Percentiles rank a stretch among this genome's conserved stretches.
Conservation (phyloP, 2,113 vertebrate species). For the Forbesichthys agassizii region DNA sequence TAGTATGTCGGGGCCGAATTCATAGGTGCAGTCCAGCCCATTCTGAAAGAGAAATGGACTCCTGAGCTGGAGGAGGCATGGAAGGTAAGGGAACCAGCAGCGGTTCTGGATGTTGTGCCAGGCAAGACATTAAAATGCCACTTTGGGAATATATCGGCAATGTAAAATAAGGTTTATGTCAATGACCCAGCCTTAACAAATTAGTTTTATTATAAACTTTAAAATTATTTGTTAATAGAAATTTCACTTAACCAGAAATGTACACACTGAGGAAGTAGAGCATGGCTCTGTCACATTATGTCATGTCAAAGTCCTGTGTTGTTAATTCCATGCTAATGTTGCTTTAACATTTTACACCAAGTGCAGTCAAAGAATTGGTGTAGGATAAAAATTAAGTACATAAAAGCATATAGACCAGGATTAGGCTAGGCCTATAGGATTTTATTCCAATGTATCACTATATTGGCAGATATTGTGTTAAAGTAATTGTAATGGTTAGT, state of each 20-base stretch:
- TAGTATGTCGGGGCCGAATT: conserved; percentile 81
- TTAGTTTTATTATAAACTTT: too few relatives aligned
- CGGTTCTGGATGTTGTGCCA: too few relatives aligned
- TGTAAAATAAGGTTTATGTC: too few relatives aligned
- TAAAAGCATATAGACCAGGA: too few relatives aligned
- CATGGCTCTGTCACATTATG: conserved; percentile 37
- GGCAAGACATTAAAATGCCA: too few relatives aligned
- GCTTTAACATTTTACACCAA: neutral
- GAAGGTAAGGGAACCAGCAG: conserved; percentile 65
- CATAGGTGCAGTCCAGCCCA: conserved; percentile 77
- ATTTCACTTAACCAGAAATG: conserved; percentile 34
- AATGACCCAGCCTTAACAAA: too few relatives aligned
- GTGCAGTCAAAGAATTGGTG: neutral
- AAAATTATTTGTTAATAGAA: neutral
- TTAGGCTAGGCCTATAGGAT: too few relatives aligned
- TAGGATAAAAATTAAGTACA: neutral
- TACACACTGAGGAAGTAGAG: conserved; percentile 5
- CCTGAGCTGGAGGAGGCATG: conserved; percentile 77
- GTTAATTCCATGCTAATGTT: neutral
- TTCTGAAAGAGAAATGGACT: conserved; percentile 78
- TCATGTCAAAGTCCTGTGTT: conserved; percentile 1
- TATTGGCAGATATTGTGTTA: too few relatives aligned
- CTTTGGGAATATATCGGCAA: too few relatives aligned
- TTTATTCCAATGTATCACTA: too few relatives aligned
- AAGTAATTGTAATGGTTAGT: too few relatives aligned